Evolutionary conservation across 2,113 vertebrate species (phyloP).

Genomic region (Sinocyclocheilus anophthalmus): DNA sequence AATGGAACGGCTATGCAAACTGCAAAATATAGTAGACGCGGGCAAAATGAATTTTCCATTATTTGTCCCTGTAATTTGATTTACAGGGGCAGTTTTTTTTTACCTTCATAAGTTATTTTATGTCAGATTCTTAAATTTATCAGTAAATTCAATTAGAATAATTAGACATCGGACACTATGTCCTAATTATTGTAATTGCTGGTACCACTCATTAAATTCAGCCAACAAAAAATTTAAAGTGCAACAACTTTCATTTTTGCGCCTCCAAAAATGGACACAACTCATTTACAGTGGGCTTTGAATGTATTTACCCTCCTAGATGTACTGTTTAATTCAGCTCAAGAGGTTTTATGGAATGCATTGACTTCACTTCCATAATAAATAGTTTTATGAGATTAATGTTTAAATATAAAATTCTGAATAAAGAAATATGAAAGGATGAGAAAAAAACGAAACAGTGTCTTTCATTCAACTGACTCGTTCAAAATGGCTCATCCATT

Average conservation of each 20-base stretch:
- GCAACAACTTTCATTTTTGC: too few relatives aligned
- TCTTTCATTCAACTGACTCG: too few relatives aligned
- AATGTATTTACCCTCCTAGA: background rate
- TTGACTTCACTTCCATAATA: background rate
- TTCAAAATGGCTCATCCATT: background rate
- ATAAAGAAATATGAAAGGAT: background rate
- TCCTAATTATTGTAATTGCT: background rate
- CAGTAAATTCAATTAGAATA: background rate
- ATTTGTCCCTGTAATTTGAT: background rate
- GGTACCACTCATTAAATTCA: too few relatives aligned
- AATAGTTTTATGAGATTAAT: background rate
- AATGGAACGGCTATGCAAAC: background rate
- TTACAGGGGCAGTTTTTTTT: background rate
- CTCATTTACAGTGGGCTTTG: background rate
- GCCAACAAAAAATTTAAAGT: too few relatives aligned
- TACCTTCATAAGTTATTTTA: too few relatives aligned
- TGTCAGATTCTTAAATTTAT: background rate
- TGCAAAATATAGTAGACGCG: background rate
- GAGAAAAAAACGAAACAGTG: background rate
- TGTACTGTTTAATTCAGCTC: too few relatives aligned
- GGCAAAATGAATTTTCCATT: background rate
- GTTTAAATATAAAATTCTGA: background rate
- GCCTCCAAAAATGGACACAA: background rate
- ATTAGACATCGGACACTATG: background rate
- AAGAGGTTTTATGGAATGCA: background rate